Evolutionary conservation across 2,888 invertebrate species (phyloP), one percentile per base, ranked within the genome.

Genomic region (Diachrysia chrysitis): DNA sequence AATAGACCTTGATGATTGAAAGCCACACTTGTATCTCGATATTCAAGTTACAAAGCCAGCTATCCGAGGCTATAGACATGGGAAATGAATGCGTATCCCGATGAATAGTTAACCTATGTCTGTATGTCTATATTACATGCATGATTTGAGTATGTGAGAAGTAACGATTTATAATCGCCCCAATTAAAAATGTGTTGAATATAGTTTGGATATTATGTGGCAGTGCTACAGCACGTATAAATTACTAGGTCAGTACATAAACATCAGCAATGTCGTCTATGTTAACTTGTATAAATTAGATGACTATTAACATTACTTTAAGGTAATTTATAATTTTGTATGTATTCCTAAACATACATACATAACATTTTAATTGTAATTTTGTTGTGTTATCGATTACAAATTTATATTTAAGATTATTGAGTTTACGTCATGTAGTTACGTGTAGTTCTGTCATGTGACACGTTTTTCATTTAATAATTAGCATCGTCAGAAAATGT

Each of bases 11-110:
- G 78, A 63, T 77, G 84, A 79, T 75, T 68, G 76, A 81, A 81
- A 77, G 68, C 65, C 71, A 66, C 67, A 57, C 63, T 76, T 63
- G 58, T 73, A 66, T 67, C 70, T 75, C 76, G 79, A 82, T 83
- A 78, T 79, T 72, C 71, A 81, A 83, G 88, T 88, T 88, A 88
- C 79, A 83, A 82, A 86, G 75, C 84, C 59, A 86, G 77, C 85
- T 87, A 87, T 78, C 88, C 88, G 84, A 87, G 82, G 84, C 87
- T 71, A 67, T 76, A 84, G 86, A 86, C 88, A 86, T 90, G 90
- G 89, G 90, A 90, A 89, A 85, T 79, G 80, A 76, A 76, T 73
- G 63, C 78, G 64, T 63, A 69, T 58, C 62, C 64, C 63, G 60
- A 74, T 83, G 84, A 76, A 81, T 79, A 79, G 83, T 71, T 70